Evolutionary conservation across 2,888 invertebrate genomes (phyloP).

Genomic region (Leptura quadrifasciata): DNA sequence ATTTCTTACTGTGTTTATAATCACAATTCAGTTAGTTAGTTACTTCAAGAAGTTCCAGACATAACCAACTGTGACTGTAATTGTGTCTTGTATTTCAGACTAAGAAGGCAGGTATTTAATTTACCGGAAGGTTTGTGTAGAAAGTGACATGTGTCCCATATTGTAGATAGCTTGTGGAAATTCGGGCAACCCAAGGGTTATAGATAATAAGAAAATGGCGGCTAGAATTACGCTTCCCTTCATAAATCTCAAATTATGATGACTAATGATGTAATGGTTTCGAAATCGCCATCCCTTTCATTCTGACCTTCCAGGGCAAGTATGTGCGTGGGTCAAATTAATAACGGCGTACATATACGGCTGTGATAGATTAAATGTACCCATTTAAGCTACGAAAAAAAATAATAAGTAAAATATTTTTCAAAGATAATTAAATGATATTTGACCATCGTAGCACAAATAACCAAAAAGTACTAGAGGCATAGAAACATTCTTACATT

Average conservation of each 20-base stretch:
- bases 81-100: neutral
- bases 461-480: no score
- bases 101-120: neutral
- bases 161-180: neutral
- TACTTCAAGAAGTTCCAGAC: neutral
- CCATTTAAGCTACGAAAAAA: no score
- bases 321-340: neutral
- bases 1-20: neutral
- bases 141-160: neutral
- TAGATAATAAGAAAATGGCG: neutral
- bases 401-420: no score
- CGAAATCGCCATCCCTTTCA: neutral
- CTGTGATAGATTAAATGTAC: no score
- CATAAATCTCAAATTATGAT: neutral
- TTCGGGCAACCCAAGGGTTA: neutral
- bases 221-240: neutral
- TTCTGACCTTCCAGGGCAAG: neutral
- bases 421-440: no score
- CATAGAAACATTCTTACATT: no score
- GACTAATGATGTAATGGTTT: constrained; percentile 1
- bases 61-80: neutral
- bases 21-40: neutral
- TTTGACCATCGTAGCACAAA: no score
- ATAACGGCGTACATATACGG: neutral
- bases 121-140: neutral